Evolutionary conservation across 1,140 invertebrate genomes (phyloP).

Genomic region (Brachionus paranguensis): DNA sequence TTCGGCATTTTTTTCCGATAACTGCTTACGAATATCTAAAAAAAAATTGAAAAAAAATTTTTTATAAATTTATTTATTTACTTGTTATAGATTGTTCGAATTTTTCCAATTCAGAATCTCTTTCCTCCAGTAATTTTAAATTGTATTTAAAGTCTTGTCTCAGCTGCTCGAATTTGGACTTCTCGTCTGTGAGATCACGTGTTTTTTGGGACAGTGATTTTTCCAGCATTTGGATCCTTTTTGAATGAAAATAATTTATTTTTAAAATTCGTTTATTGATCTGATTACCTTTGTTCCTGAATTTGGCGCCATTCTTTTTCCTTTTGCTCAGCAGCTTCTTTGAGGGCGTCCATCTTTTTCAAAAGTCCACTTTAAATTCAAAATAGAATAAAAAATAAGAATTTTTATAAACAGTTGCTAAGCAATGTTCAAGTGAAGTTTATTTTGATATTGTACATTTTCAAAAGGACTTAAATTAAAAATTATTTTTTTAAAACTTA

Average conservation of each 20-base stretch:
- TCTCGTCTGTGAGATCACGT: constrained; percentile 45
- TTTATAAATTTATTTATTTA: constrained; percentile 39
- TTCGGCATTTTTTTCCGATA: constrained; percentile 48
- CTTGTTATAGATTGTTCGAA: constrained; percentile 50
- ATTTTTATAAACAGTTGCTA: not conserved
- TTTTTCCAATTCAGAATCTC: constrained; percentile 51
- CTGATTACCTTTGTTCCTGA: constrained; percentile 47
- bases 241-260: constrained; percentile 41
- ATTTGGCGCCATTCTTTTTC: constrained; percentile 53
- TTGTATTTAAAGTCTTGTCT: constrained; percentile 56
- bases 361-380: not conserved
- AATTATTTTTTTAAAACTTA: not conserved
- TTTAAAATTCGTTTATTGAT: not conserved
- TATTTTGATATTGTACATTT: not conserved
- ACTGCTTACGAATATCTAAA: constrained; percentile 45
- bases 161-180: constrained; percentile 47
- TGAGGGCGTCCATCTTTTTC: constrained; percentile 39
- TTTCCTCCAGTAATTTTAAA: constrained; percentile 49
- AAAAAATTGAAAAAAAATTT: not conserved
- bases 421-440: not conserved
- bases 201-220: constrained; percentile 46
- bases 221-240: constrained; percentile 47
- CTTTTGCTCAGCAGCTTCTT: constrained; percentile 50
- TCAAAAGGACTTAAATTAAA: not conserved
- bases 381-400: not conserved